Evolutionary conservation across 2,113 vertebrate genomes (phyloP).

Genomic region (Glaucidium brasilianum): DNA sequence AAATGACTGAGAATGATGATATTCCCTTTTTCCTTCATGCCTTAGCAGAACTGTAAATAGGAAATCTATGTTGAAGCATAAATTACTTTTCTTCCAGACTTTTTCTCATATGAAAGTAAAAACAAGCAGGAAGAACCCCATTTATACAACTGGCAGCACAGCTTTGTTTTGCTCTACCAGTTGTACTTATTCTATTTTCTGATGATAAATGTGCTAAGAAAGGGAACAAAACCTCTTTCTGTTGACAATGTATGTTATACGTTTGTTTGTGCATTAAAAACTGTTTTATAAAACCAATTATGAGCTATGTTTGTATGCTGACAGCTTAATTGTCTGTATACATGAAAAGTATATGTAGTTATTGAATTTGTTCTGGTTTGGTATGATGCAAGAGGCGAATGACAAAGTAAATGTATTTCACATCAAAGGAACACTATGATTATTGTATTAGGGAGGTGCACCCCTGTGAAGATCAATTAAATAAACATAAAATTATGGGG

Average conservation of each 20-base stretch:
- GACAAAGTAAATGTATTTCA: background rate
- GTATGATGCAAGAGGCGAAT: background rate
- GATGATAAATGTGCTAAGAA: background rate
- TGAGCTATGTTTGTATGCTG: background rate
- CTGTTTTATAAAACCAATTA: background rate
- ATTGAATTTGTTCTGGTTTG: background rate
- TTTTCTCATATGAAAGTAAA: background rate
- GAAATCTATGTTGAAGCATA: background rate
- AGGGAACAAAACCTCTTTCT: background rate
- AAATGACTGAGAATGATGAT: background rate
- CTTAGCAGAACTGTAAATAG: background rate
- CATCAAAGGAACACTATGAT: background rate
- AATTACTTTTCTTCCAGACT: background rate
- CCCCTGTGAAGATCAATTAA: background rate
- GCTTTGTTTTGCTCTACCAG: background rate
- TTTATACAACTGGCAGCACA: background rate
- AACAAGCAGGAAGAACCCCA: background rate
- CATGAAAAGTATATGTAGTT: background rate
- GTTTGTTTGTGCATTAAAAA: background rate
- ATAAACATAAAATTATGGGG: background rate
- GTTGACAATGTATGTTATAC: background rate
- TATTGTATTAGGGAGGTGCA: background rate
- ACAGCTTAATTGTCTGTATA: background rate
- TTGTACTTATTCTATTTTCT: background rate
- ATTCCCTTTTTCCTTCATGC: background rate